phyloP scores from a whole-genome alignment of 2,888 invertebrate species.

The Eupithecia subfuscata region DNA sequence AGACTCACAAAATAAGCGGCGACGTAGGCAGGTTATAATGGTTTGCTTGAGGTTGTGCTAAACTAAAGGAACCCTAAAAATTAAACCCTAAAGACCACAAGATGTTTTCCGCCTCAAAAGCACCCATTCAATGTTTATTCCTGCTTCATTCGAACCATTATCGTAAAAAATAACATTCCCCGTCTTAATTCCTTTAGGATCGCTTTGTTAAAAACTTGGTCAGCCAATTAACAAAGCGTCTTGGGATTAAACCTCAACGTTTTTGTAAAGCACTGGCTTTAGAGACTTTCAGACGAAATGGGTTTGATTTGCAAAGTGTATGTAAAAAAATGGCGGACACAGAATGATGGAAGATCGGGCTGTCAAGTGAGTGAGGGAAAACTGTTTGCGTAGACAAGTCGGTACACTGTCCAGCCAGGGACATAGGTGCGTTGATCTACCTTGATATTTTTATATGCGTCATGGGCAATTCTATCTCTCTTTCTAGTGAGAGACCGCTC shows the following conservation, averaged over 20 bases:
- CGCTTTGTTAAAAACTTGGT: conserved; percentile 36
- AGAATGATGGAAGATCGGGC: too few relatives aligned
- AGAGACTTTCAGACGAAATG: background rate
- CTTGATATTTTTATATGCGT: too few relatives aligned
- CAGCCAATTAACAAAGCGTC: conserved; percentile 29
- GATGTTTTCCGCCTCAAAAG: background rate
- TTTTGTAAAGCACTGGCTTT: conserved; percentile 21
- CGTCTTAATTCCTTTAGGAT: conserved; percentile 22
- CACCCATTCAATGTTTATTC: conserved; percentile 5
- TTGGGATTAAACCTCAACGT: conserved; percentile 28
- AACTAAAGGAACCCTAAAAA: conserved; percentile 7
- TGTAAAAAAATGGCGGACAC: too few relatives aligned
- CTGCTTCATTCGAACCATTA: conserved; percentile 4
- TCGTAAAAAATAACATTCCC: conserved; percentile 19
- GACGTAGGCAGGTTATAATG: background rate
- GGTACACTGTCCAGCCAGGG: too few relatives aligned
- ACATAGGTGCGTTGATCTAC: too few relatives aligned
- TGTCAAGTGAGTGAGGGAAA: too few relatives aligned
- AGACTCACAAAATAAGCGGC: background rate
- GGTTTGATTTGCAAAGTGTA: background rate
- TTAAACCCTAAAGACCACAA: background rate
- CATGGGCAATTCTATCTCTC: too few relatives aligned
- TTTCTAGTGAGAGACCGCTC: too few relatives aligned
- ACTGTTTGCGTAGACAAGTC: too few relatives aligned
- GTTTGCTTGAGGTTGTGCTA: background rate